Conservation (phyloP, 37 sponge, comb jelly and placozoan species). For the Dysidea cf. avara region DNA sequence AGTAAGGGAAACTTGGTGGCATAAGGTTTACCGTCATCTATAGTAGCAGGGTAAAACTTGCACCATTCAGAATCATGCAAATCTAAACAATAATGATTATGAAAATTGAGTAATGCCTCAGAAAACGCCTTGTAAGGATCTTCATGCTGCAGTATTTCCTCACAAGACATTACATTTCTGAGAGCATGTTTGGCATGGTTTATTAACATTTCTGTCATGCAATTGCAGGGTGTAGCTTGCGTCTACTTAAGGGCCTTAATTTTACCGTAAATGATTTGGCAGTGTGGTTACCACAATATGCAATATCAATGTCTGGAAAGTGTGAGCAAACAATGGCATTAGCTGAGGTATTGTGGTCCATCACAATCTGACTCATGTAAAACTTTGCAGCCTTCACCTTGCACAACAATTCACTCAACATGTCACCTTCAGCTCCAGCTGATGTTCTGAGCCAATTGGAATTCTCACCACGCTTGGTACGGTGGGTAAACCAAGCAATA, state of each 20-base stretch:
- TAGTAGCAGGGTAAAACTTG: too few species aligned
- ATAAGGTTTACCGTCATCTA: too few species aligned
- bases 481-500: conserved; percentile 10
- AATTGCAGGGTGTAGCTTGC: conserved; percentile 7
- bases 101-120: conserved; percentile 15
- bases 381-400: conserved; percentile 1
- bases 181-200: conserved; percentile 16
- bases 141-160: background rate
- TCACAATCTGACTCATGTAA: too few species aligned
- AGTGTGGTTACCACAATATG: conserved; percentile 12
- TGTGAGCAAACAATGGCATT: conserved; percentile 3
- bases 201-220: conserved; percentile 14
- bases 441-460: conserved; percentile 6
- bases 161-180: conserved; percentile 21
- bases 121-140: conserved; percentile 8
- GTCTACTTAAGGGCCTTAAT: background rate
- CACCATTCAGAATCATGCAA: conserved; percentile 21
- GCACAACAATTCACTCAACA: background rate
- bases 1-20: too few species aligned
- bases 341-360: too few species aligned
- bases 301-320: conserved; percentile 4
- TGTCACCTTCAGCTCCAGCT: conserved; percentile 2
- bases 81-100: conserved; percentile 24
- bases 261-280: background rate
- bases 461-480: background rate